These are phyloP conservation scores for Drosophila sordidula DNA, from an alignment of 2,888 invertebrate species.

Conservation along the genomic window DNA sequence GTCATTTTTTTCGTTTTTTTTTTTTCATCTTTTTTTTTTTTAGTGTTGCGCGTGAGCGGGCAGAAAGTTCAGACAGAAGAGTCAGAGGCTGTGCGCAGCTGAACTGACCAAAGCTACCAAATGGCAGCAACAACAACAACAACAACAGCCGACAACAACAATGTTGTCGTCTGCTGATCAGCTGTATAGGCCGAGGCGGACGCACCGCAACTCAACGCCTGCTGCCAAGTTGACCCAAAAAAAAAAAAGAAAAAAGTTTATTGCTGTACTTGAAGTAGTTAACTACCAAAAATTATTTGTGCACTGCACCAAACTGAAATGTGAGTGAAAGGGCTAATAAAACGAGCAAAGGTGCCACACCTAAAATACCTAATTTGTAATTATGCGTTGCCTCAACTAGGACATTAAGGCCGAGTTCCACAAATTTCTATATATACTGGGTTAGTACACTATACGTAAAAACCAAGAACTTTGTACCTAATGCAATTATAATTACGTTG, in stretches of 20 bases:
- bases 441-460: too few species aligned
- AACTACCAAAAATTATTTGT: slow-evolving; percentile 45
- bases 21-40: slow-evolving; percentile 4
- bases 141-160: slow-evolving; percentile 1
- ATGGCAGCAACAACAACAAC: slow-evolving; percentile 16
- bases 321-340: slow-evolving; percentile 41
- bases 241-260: slow-evolving; percentile 9
- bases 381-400: not conserved
- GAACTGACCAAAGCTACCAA: slow-evolving; percentile 32
- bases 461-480: too few species aligned
- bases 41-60: slow-evolving; percentile 41
- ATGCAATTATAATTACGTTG: too few species aligned
- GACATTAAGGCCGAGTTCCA: not conserved
- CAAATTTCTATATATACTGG: not conserved
- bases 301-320: slow-evolving; percentile 31
- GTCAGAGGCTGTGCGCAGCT: slow-evolving; percentile 25
- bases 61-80: slow-evolving; percentile 40
- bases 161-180: slow-evolving; percentile 21
- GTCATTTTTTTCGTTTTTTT: slow-evolving; percentile 13
- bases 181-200: slow-evolving; percentile 12
- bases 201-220: slow-evolving; percentile 40
- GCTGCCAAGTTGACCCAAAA: slow-evolving; percentile 58
- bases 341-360: slow-evolving; percentile 2
- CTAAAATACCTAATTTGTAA: slow-evolving; percentile 4
- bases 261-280: slow-evolving; percentile 36